These are phyloP conservation scores for Physocephala rufipes DNA, from an alignment of 2,888 invertebrate species.

Conservation along the genomic window DNA sequence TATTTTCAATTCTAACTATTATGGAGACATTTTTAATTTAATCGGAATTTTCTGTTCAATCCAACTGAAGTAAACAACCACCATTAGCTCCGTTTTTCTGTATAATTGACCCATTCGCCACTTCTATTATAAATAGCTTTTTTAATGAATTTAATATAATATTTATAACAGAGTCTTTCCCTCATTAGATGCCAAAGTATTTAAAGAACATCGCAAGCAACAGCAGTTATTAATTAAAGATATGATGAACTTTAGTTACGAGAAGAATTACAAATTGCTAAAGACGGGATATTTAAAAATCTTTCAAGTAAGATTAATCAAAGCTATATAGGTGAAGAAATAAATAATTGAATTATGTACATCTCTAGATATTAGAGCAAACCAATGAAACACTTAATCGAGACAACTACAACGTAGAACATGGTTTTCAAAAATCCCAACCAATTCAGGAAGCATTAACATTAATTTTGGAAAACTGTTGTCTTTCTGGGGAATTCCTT, in stretches of 20 bases:
- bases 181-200: slow-evolving; percentile 45
- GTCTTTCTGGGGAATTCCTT: slow-evolving; percentile 46
- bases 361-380: slow-evolving; percentile 44
- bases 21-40: too few relatives aligned
- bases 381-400: slow-evolving; percentile 44
- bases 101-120: too few relatives aligned
- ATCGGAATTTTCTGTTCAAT: too few relatives aligned
- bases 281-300: slow-evolving; percentile 47
- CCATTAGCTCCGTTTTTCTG: too few relatives aligned
- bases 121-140: too few relatives aligned
- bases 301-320: slow-evolving; percentile 42
- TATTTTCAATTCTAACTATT: too few relatives aligned
- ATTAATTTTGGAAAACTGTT: slow-evolving; percentile 45
- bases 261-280: slow-evolving; percentile 49
- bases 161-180: background rate
- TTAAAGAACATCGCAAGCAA: slow-evolving; percentile 44
- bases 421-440: slow-evolving; percentile 44
- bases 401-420: slow-evolving; percentile 36
- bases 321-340: background rate
- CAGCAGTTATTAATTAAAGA: slow-evolving; percentile 46
- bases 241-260: slow-evolving; percentile 44
- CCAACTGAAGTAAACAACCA: too few relatives aligned
- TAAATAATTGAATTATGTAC: background rate
- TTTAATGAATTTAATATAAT: background rate
- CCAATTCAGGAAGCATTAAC: slow-evolving; percentile 44